Evolutionary conservation across 2,888 invertebrate genomes (phyloP).

Genomic region (Nomada lathburiana): DNA sequence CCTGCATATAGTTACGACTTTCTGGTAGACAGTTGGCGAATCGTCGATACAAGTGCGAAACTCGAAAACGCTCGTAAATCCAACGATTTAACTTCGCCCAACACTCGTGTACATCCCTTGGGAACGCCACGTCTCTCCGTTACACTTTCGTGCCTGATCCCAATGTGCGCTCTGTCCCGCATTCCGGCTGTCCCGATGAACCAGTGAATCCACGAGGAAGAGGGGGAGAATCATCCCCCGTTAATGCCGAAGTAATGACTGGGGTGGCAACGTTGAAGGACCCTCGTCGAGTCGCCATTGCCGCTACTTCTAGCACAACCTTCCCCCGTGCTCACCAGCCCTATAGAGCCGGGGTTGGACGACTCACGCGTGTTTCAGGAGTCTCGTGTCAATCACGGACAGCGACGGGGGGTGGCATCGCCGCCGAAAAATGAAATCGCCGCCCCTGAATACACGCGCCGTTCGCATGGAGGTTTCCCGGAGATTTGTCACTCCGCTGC

Average conservation of each 20-base stretch:
- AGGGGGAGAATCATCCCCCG: constrained; percentile 79
- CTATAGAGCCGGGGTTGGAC: constrained; percentile 55
- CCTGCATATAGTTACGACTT: too few relatives aligned
- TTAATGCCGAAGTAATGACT: constrained; percentile 83
- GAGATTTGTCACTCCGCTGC: constrained; percentile 16
- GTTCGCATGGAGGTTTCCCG: constrained; percentile 71
- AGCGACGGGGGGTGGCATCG: constrained; percentile 27
- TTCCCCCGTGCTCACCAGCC: constrained; percentile 22
- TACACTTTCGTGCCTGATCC: constrained; percentile 4
- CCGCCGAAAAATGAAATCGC: constrained; percentile 59
- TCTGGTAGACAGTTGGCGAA: neutral
- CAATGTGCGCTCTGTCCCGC: constrained; percentile 1
- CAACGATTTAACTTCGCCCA: constrained; percentile 67
- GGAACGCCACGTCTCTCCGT: constrained; percentile 23
- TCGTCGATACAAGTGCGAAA: constrained; percentile 27
- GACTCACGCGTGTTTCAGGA: constrained; percentile 57
- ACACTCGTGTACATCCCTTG: constrained; percentile 41
- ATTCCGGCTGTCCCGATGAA: constrained; percentile 63
- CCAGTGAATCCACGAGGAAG: constrained; percentile 69
- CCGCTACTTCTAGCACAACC: constrained; percentile 38
- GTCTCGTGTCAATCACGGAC: constrained; percentile 71
- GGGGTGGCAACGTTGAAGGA: constrained; percentile 82
- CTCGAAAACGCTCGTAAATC: constrained; percentile 61
- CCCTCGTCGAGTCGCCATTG: constrained; percentile 75
- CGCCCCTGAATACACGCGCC: constrained; percentile 41